Evolutionary conservation across 92 coral and sea anemone genomes (phyloP).

Genomic region (Umimayanthus kanabou): DNA sequence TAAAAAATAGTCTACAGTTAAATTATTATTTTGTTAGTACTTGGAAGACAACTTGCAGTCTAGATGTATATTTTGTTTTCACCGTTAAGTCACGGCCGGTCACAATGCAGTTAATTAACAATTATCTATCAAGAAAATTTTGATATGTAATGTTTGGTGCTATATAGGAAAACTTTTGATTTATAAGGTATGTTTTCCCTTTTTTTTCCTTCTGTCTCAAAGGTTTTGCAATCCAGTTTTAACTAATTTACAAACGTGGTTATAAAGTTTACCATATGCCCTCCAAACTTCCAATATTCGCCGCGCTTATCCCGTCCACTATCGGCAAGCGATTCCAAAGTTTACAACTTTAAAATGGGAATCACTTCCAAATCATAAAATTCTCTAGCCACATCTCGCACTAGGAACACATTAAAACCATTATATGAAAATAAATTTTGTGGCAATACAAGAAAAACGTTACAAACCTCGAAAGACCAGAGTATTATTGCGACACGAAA

Average conservation of each 20-base stretch:
- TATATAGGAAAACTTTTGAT: background rate
- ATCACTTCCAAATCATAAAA: background rate
- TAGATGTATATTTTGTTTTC: background rate
- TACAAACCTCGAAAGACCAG: conserved; percentile 28
- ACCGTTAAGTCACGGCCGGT: background rate
- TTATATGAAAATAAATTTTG: conserved; percentile 34
- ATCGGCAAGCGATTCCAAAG: background rate
- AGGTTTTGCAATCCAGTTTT: conserved; percentile 11
- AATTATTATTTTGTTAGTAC: background rate
- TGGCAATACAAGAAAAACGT: conserved; percentile 29
- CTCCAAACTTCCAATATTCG: background rate
- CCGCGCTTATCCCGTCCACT: background rate
- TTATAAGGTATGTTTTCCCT: background rate
- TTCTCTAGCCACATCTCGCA: background rate
- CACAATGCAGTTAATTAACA: background rate
- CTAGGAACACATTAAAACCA: conserved; percentile 9
- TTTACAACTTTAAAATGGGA: conserved; percentile 6
- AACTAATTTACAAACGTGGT: conserved; percentile 26
- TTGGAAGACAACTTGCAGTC: background rate
- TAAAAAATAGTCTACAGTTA: conserved; percentile 5
- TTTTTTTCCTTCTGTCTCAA: background rate
- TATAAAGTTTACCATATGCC: background rate
- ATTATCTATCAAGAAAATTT: background rate
- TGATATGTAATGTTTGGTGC: background rate
- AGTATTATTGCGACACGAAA: conserved; percentile 2